Evolutionary conservation across 2,888 invertebrate genomes (phyloP), one percentile per base, ranked within the genome.

Genomic region (Idaea straminata): DNA sequence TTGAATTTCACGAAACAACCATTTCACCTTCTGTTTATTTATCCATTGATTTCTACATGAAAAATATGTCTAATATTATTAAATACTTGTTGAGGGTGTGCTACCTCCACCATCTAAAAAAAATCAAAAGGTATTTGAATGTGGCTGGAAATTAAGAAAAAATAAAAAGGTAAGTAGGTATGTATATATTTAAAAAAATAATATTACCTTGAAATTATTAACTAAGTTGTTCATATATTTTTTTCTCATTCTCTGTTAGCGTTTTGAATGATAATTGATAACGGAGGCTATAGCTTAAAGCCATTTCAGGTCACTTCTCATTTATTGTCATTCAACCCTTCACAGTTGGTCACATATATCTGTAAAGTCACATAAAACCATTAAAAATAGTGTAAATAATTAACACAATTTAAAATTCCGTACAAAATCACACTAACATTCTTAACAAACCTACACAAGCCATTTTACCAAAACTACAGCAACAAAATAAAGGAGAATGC

Each of bases 401-500:
- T 0, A 47, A 47, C 5, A 47, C 10, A 47, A 47, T 47, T 47
- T 6, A 47, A 67, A 70, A 69, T 65, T 64, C 61, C 64, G 66
- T 71, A 74, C 69, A 69, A 72, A 63, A 69, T 68, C 63, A 72
- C 71, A 74, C 72, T 77, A 76, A 72, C 84, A 84, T 73, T 77
- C 83, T 83, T 82, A 81, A 70, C 68, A 66, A 63, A 47, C 47
- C 64, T 63, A 69, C 66, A 76, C 75, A 78, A 79, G 80, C 71
- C 79, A 77, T 77, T 76, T 25, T 76, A 78, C 75, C 72, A 77
- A 76, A 70, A 74, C 69, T 72, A 68, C 77, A 74, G 79, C 79
- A 79, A 83, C 80, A 82, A 77, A 83, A 77, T 25, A 25, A 80
- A 81, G 25, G 59, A 62, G 34, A 62, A 58, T n/a, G 64, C 69